Conservation (phyloP, 2,888 invertebrate genomes). For the Apotomis turbidana region DNA sequence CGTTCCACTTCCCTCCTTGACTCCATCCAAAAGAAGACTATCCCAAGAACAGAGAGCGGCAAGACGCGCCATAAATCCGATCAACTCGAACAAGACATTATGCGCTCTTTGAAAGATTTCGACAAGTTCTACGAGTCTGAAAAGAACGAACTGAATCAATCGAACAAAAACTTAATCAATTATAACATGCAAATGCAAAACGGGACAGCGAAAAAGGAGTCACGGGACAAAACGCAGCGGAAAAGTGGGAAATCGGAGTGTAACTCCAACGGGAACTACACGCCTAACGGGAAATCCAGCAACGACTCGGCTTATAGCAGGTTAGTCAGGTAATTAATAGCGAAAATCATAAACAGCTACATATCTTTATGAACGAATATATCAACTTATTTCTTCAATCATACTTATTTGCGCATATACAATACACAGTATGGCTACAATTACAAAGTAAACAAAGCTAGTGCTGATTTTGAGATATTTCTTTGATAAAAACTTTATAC, state of each 20-base stretch:
- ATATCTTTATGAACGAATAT: neutral
- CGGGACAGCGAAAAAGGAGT: constrained; percentile 64
- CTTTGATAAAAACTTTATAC: neutral
- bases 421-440: no score
- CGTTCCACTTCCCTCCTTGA: constrained; percentile 83
- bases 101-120: constrained; percentile 80
- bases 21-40: constrained; percentile 76
- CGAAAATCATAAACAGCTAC: neutral
- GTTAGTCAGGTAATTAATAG: constrained; percentile 83
- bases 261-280: constrained; percentile 69
- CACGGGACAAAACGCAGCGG: constrained; percentile 62
- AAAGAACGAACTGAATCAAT: constrained; percentile 61
- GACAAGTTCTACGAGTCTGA: constrained; percentile 78
- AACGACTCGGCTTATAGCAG: constrained; percentile 93
- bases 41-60: constrained; percentile 62
- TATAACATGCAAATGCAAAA: constrained; percentile 55
- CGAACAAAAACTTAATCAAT: constrained; percentile 59
- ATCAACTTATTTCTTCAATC: neutral
- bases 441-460: no score
- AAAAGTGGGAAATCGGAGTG: constrained; percentile 68
- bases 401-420: no score
- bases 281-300: constrained; percentile 71
- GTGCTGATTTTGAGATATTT: neutral
- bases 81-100: constrained; percentile 77
- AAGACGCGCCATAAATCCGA: constrained; percentile 76